Evolutionary conservation across 2,888 invertebrate species (phyloP).

Genomic region (Drosophila ustulata): DNA sequence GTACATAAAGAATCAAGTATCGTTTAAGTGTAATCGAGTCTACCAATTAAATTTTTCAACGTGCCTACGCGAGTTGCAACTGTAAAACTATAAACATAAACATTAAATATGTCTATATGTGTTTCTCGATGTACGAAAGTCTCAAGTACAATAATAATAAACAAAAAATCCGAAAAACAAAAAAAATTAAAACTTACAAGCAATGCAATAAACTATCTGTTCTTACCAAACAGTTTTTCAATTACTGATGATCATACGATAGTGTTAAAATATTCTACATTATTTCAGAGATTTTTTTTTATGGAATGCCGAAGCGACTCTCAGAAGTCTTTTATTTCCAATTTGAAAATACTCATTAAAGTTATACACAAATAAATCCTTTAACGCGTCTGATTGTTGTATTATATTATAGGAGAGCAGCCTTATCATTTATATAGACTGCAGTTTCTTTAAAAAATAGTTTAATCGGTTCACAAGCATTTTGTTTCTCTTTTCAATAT

Average conservation of each 20-base stretch:
- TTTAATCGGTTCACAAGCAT: neutral
- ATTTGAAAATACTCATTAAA: no score
- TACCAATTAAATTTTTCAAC: slow-evolving; percentile 57
- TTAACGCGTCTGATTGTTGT: no score
- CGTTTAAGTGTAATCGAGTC: slow-evolving; percentile 61
- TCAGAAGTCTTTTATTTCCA: no score
- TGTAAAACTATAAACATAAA: slow-evolving; percentile 8
- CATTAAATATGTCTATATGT: neutral
- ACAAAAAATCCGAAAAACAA: neutral
- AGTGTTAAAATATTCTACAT: no score
- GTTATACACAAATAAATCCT: no score
- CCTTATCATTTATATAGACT: no score
- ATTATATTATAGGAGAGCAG: no score
- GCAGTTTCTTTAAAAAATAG: neutral
- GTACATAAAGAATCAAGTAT: slow-evolving; percentile 26
- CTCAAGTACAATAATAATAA: slow-evolving; percentile 30
- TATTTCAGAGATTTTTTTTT: no score
- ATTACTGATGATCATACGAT: no score
- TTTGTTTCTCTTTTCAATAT: no score
- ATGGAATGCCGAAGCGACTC: no score
- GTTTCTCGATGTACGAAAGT: slow-evolving; percentile 10
- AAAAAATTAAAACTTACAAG: neutral
- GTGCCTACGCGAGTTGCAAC: slow-evolving; percentile 62
- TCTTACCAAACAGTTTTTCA: neutral
- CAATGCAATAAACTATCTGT: slow-evolving; percentile 14